Percentiles rank a stretch among this genome's conserved stretches.
Conservation (phyloP, 2,888 invertebrate genomes). For the Hecatera dysodea region DNA sequence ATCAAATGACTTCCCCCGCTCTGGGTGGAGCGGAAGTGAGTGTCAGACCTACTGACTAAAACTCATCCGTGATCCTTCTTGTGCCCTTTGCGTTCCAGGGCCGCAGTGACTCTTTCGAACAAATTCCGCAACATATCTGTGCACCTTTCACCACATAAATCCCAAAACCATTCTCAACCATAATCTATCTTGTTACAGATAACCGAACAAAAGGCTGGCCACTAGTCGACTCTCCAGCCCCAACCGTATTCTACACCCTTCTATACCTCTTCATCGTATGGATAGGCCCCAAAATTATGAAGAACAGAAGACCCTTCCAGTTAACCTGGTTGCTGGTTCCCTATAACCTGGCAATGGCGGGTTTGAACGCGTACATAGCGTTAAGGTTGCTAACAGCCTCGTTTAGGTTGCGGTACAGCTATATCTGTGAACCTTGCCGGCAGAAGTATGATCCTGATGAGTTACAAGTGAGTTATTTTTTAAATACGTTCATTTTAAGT, state of each 20-base stretch:
- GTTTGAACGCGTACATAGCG: conserved; percentile 96
- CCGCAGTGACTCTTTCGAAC: too few relatives aligned
- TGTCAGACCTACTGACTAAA: too few relatives aligned
- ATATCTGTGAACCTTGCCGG: conserved; percentile 96
- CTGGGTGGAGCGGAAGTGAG: too few relatives aligned
- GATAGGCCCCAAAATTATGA: conserved; percentile 96
- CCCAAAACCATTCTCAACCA: not conserved
- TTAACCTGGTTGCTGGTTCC: conserved; percentile 94
- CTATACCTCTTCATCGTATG: conserved; percentile 95
- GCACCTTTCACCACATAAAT: not conserved
- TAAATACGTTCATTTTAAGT: not conserved
- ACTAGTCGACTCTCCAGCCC: conserved; percentile 95
- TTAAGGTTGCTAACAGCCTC: conserved; percentile 94
- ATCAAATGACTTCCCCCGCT: too few relatives aligned
- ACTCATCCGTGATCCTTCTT: too few relatives aligned
- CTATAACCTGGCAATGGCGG: conserved; percentile 96
- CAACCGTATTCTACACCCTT: conserved; percentile 93
- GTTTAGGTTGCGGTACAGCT: conserved; percentile 94
- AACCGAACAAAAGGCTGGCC: conserved; percentile 96
- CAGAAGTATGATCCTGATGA: conserved; percentile 95
- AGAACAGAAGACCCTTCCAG: conserved; percentile 93
- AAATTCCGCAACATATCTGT: too few relatives aligned
- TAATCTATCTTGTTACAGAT: conserved; percentile 90
- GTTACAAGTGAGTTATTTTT: conserved; percentile 92
- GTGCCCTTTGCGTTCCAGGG: too few relatives aligned